phyloP scores from a whole-genome alignment of 2,113 vertebrate genomes.

The Aegotheles bennettii region DNA sequence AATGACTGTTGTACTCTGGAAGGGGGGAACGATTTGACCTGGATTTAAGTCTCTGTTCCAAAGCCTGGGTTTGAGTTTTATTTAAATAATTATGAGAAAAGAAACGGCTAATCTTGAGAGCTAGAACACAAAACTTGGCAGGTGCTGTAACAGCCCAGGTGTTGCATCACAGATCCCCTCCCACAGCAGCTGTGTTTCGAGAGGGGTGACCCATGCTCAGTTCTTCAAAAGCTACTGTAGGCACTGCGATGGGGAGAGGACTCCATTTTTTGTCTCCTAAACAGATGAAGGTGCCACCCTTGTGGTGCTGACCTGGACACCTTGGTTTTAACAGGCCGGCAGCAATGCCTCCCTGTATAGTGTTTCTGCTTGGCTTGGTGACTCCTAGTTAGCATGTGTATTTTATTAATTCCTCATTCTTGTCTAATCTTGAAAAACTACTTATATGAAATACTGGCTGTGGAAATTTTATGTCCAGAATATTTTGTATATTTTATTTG shows the following conservation, averaged over 20 bases:
- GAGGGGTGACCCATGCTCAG: neutral
- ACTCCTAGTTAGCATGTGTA: neutral
- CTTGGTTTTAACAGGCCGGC: neutral
- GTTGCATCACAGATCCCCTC: neutral
- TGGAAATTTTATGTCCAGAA: neutral
- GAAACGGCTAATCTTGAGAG: neutral
- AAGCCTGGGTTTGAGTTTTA: neutral
- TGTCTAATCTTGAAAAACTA: neutral
- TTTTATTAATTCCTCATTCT: neutral
- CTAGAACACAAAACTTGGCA: neutral
- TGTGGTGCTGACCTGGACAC: neutral
- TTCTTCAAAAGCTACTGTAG: constrained; percentile 48
- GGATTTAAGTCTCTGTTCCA: neutral
- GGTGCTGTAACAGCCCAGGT: neutral
- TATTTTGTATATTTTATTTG: constrained; percentile 1
- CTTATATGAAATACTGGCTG: neutral
- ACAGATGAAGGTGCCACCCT: neutral
- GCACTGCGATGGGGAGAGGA: neutral
- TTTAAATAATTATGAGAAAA: neutral
- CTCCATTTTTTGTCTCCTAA: neutral
- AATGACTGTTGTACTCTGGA: neutral
- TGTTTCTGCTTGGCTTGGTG: neutral
- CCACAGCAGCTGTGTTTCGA: neutral
- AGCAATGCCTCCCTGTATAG: neutral
- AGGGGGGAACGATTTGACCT: neutral